Conservation (phyloP, 2,797 vertebrate genomes). For the Clarias platycephalus region DNA sequence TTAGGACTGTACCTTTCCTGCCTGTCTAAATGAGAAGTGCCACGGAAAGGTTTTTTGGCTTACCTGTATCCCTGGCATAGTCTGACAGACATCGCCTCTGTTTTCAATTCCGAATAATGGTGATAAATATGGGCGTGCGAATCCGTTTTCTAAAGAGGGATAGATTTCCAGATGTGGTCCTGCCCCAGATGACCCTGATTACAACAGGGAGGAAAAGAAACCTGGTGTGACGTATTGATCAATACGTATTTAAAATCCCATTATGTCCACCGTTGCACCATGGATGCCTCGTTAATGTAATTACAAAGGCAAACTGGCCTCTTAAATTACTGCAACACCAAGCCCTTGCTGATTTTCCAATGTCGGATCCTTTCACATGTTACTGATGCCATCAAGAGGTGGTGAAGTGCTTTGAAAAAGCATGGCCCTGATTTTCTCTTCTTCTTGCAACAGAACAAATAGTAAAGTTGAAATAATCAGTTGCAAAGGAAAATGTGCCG, state of each 20-base stretch:
- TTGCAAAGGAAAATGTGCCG: background rate
- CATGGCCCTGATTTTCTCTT: background rate
- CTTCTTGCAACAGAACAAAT: background rate
- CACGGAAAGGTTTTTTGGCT: background rate
- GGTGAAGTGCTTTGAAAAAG: background rate
- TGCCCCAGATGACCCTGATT: slow-evolving; percentile 51
- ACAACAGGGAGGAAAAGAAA: slow-evolving; percentile 44
- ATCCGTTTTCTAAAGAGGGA: slow-evolving; percentile 1
- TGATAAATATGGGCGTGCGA: background rate
- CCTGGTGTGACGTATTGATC: slow-evolving; percentile 55
- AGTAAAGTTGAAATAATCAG: background rate
- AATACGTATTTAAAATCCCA: slow-evolving; percentile 62
- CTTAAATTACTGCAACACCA: slow-evolving; percentile 56
- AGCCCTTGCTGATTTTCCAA: slow-evolving; percentile 41
- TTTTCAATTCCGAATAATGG: background rate
- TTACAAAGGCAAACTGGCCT: slow-evolving; percentile 55
- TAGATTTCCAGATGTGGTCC: slow-evolving; percentile 37
- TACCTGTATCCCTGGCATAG: background rate
- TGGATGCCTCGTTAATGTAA: slow-evolving; percentile 59
- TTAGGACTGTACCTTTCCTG: slow-evolving; percentile 28
- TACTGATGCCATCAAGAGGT: slow-evolving; percentile 2
- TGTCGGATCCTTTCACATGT: slow-evolving; percentile 43
- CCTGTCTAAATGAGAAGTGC: slow-evolving; percentile 29
- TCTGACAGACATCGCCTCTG: background rate
- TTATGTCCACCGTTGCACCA: slow-evolving; percentile 52